Evolutionary conservation across 2,113 vertebrate genomes (phyloP).

Genomic region (Actinemys pallida): DNA sequence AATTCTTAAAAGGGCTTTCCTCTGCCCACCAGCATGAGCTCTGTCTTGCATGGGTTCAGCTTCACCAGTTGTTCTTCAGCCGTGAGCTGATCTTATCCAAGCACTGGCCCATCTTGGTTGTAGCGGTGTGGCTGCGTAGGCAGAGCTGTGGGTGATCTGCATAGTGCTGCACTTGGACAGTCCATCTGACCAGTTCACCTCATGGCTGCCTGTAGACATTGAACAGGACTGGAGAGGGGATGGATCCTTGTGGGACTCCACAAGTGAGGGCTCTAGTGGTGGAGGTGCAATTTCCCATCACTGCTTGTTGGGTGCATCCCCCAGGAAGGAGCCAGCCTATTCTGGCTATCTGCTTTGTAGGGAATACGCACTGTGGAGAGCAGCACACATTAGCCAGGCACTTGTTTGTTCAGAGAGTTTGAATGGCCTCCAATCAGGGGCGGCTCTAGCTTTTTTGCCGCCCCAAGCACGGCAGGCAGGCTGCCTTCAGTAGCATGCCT

Average conservation of each 20-base stretch:
- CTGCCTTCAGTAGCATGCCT: too few species aligned
- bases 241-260: neutral
- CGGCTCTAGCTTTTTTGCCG: too few species aligned
- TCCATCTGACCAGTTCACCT: neutral
- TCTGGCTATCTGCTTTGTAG: neutral
- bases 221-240: neutral
- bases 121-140: neutral
- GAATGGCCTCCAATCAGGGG: neutral
- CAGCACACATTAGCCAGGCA: neutral
- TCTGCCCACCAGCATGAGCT: neutral
- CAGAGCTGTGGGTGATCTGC: neutral
- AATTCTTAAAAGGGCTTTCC: neutral
- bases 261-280: neutral
- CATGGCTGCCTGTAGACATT: neutral
- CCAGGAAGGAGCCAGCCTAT: neutral
- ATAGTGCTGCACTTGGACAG: neutral
- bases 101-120: neutral
- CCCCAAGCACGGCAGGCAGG: too few species aligned
- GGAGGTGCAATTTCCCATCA: neutral
- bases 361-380: neutral
- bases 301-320: too few species aligned
- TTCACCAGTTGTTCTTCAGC: neutral
- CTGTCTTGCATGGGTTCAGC: neutral
- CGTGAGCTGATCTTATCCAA: neutral
- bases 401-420: neutral